Evolutionary conservation across 2,797 vertebrate genomes (phyloP), one percentile per base, ranked within the genome.

Genomic region (Epinephelus awoara): DNA sequence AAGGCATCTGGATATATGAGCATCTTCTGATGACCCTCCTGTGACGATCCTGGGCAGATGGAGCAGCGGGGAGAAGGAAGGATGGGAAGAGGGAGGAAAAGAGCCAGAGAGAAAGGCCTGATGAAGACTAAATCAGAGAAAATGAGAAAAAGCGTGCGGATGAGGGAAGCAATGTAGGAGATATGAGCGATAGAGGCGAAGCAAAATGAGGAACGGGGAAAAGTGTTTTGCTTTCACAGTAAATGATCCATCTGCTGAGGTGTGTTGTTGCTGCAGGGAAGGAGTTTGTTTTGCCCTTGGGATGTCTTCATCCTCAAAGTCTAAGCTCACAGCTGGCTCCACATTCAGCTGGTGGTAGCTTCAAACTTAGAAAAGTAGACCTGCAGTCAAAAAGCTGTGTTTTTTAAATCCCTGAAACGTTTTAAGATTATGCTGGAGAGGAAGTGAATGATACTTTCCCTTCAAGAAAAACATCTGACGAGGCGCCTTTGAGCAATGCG

Each of bases 1-100:
- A 75, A 90, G 64, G 83, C 90, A 91, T 90, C 85, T 87, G 86
- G 78, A 79, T 88, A 75, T 82, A 69, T 57, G 76, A 87, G 77
- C 55, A 18, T 77, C 75, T 80, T 80, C 73, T 67, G 74, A 87
- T 57, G 65, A 70, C 85, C 72, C 86, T 86, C 77, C 73, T 68
- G 71, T 80, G 86, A 89, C 47, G 44, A 72, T 83, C 56, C 17
- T 52, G 72, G 67, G 76, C 89, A 90, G 86, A 83, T 82, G 86
- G 77, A 72, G 73, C 79, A 63, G 79, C 29, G 6, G 65, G 56
- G 57, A 71, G 66, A 69, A 67, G 63, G 70, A 79, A 57, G 27
- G 47, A 77, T 52, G 64, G 64, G 56, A 79, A 17, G 38, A 38
- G 47, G 38, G 62, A 29, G 40, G 52, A n/a, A 67, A 67, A 25